Percentiles rank a stretch among this genome's conserved stretches.
Conservation (phyloP, 1,140 invertebrate genomes). For the Drosophila lowei region DNA sequence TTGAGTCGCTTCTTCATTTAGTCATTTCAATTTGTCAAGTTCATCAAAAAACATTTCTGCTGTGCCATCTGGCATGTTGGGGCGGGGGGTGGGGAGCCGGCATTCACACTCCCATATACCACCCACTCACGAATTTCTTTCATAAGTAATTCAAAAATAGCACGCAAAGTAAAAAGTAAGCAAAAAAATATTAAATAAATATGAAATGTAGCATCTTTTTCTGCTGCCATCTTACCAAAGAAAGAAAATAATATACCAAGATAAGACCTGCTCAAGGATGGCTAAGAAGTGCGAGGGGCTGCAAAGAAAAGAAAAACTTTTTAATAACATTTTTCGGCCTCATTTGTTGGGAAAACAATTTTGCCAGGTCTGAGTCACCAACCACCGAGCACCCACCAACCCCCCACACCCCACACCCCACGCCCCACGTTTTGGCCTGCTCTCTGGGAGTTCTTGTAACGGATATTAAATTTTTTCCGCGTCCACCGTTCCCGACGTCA, state of each 20-base stretch:
- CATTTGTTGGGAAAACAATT: constrained; percentile 81
- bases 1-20: constrained; percentile 56
- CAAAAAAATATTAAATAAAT: constrained; percentile 75
- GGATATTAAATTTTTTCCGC: constrained; percentile 79
- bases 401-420: not conserved
- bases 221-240: constrained; percentile 27
- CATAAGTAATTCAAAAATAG: constrained; percentile 68
- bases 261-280: constrained; percentile 12
- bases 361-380: constrained; percentile 46
- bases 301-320: constrained; percentile 72
- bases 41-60: constrained; percentile 49
- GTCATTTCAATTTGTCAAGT: constrained; percentile 59
- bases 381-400: not conserved
- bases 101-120: not conserved
- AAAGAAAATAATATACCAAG: constrained; percentile 41
- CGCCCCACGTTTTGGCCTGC: not conserved
- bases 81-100: too few species aligned
- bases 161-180: constrained; percentile 67
- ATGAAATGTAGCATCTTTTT: constrained; percentile 68
- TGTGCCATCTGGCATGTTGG: constrained; percentile 36
- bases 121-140: constrained; percentile 29
- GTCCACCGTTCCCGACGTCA: constrained; percentile 61
- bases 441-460: constrained; percentile 55
- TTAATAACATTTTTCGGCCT: constrained; percentile 81
- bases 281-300: not conserved